Evolutionary conservation across 2,113 vertebrate genomes (phyloP).

Genomic region (Gymnorhina tibicen): DNA sequence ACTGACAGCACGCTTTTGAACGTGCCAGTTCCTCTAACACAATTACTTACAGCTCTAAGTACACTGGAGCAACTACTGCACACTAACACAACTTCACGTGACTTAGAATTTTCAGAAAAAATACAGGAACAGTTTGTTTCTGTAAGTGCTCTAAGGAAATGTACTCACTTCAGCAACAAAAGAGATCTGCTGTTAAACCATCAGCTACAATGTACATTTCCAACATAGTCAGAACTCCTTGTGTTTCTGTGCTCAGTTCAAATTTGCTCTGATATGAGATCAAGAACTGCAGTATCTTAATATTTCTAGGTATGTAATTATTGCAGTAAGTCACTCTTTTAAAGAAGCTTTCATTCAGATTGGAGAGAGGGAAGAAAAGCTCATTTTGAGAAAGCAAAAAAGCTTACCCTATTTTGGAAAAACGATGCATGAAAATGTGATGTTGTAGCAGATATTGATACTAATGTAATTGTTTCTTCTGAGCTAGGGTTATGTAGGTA

Average conservation of each 20-base stretch:
- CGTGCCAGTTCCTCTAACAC: not conserved
- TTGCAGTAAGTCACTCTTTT: not conserved
- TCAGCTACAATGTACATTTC: not conserved
- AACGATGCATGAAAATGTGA: constrained; percentile 99
- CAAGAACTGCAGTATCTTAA: not conserved
- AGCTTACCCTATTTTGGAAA: constrained; percentile 98
- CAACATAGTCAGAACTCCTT: fast-evolving
- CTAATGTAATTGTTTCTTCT: constrained; percentile 97
- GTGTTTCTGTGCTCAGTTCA: not conserved
- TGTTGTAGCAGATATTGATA: constrained; percentile 99
- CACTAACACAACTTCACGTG: not conserved
- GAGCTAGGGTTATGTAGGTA: constrained; percentile 98
- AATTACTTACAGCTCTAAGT: not conserved
- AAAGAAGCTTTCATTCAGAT: not conserved
- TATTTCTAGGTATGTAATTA: not conserved
- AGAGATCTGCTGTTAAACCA: not conserved
- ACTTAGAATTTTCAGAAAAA: not conserved
- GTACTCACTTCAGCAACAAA: not conserved
- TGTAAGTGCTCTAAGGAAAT: not conserved
- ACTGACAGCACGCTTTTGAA: not conserved
- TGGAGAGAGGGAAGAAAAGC: not conserved
- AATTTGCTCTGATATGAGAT: not conserved
- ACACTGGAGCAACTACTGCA: not conserved
- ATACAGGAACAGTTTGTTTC: not conserved
- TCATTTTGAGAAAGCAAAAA: not conserved